Base-by-base conservation (phyloP, 2,113 vertebrate genomes). In the Dipodomys spectabilis region DNA sequence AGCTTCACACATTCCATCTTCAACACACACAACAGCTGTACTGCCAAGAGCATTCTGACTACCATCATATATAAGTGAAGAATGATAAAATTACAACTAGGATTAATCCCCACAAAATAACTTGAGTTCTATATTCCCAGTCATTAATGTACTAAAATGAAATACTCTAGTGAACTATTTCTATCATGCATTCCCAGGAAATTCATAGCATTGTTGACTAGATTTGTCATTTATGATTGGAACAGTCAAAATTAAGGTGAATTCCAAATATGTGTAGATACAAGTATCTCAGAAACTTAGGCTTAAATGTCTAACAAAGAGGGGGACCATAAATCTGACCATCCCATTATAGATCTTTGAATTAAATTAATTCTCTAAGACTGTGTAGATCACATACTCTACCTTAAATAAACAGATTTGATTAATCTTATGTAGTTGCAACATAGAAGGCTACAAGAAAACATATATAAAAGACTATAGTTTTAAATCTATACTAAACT, bases 191-290 rank as follows among this genome's bases (percentile, higher is more conserved):
- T 64, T 20, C 16, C 18, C 9, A 75, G 27, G 39, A 45, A 1
- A 77, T 67, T 32, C 3, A 39, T 5, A 18, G 30, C 28, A 65
- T 44, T 78, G 74, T 90, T 90, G 0, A 86, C 27, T 35, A 20
- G 4, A 35, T 1, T 86, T 92, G 16, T 32, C 80, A 72, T 20
- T 92, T 39, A 74, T 32, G 13, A 71, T 81, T 80, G 10, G 20
- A 79, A 92, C 90, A 88, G 12, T 78, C 13, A 74, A 92, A 77
- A 86, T 88, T 88, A 82, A 79, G 20, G 74, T 78, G n/a, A 95
- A 44, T 5, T 82, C 2, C 69, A 32, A 22, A 3, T 80, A 86
- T 88, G 28, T 60, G 20, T 9, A 28, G 71, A 80, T 91, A 84
- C 30, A 92, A 86, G 35, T 82, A 67, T 22, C 22, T 83, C 19